phyloP scores from a whole-genome alignment of 2,113 vertebrate genomes.

The Ciconia maguari region DNA sequence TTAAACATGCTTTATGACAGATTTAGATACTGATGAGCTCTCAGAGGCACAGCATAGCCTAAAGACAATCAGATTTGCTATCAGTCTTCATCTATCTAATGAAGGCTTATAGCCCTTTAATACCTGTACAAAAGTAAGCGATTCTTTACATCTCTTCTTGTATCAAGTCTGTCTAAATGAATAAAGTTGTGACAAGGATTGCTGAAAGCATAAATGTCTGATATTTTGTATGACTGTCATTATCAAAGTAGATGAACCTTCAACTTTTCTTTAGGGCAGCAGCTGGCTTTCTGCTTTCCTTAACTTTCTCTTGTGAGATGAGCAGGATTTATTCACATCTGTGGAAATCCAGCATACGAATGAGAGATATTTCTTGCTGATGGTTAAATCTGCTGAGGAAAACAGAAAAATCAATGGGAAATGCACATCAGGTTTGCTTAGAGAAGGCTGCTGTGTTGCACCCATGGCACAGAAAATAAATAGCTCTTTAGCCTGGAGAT shows the following conservation, averaged over 20 bases:
- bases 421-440: slow-evolving; percentile 26
- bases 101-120: slow-evolving; percentile 41
- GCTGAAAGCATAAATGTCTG: slow-evolving; percentile 27
- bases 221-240: slow-evolving; percentile 21
- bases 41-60: slow-evolving; percentile 33
- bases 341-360: slow-evolving; percentile 27
- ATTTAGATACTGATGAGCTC: slow-evolving; percentile 45
- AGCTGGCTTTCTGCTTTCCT: slow-evolving; percentile 21
- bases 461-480: slow-evolving; percentile 45
- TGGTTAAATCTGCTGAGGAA: slow-evolving; percentile 46
- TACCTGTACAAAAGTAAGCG: slow-evolving; percentile 36
- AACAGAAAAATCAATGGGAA: slow-evolving; percentile 47
- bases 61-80: slow-evolving; percentile 32
- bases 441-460: slow-evolving; percentile 35
- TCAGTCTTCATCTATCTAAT: slow-evolving; percentile 19
- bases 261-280: slow-evolving; percentile 42
- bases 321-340: slow-evolving; percentile 31
- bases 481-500: slow-evolving; percentile 52
- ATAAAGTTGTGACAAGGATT: slow-evolving; percentile 18
- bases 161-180: slow-evolving; percentile 29
- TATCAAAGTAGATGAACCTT: slow-evolving; percentile 37
- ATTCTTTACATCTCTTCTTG: slow-evolving; percentile 32
- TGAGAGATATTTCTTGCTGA: slow-evolving; percentile 7
- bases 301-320: background rate
- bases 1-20: slow-evolving; percentile 52